Evolutionary conservation across 2,888 invertebrate genomes (phyloP), one percentile per base, ranked within the genome.

Genomic region (Anodontia alba): DNA sequence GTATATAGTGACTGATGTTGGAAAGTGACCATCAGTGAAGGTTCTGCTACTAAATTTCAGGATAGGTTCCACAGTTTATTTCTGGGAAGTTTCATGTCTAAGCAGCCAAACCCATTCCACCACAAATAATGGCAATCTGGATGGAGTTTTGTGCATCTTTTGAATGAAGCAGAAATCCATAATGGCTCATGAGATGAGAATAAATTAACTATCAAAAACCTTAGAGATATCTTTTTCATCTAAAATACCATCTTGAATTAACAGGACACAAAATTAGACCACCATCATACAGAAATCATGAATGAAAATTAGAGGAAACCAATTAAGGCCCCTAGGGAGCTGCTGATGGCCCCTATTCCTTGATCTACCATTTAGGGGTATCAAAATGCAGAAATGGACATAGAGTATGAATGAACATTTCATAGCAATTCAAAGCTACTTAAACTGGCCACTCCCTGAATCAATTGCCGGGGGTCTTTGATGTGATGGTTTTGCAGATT

Each of bases 341-440:
- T 62, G 33, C 31, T 62, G 62, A 62, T 62, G 62, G 62, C 62
- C 62, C 62, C 62, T 62, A 62, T 31, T 62, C 33, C 33, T 33
- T 62, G 33, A 62, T 62, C 62, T 62, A 62, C 62, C 62, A 62
- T 62, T 62, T 62, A 33, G 62, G 33, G 62, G 29, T 62, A 62
- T 62, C 62, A 62, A 33, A 33, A 26, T 62, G 62, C 62, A 62
- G 33, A 33, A 33, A 10, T 31, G 62, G 62, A 33, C 62, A 62
- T 17, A 23, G 12, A 33, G 15, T 10, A 26, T 26, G 10, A 31
- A 2, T 62, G 31, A 20, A 8, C 10, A 62, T 17, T 62, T 33
- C 33, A 17, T 26, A 33, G 1, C 31, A 10, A 33, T 62, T 62
- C 33, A 62, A 62, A 17, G 1, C 31, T 33, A 62, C 62, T 62